Base-by-base conservation (phyloP, 2,888 invertebrate species). In the Lepas anatifera region DNA sequence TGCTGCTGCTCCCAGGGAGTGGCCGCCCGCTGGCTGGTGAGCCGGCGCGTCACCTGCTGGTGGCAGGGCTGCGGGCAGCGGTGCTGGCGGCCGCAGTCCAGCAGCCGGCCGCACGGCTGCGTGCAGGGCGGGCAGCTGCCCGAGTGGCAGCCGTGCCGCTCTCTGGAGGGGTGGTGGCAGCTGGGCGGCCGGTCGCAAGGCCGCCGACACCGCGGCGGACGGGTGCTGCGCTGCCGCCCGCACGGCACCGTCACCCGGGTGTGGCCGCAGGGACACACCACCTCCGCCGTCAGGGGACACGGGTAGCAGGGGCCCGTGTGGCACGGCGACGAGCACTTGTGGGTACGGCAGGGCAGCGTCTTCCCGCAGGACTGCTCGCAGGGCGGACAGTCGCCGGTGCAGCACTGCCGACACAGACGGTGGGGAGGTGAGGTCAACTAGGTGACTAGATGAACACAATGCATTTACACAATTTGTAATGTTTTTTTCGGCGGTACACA, bases 281-380 rank as follows among this genome's bases (percentile, higher is more conserved):
- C 83, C 3, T 88, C 84, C 74, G 86, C 86, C 7, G 87, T 89
- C 86, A 69, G 41, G 22, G 78, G 86, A 76, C 93, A 94, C 0
- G 93, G 93, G 79, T 91, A 93, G 78, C 94, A 94, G 0, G 87
- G 88, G 0, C 92, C 91, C 73, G 84, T 84, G 77, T 94, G 93
- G 78, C 93, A 93, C 13, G 88, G 84, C 66, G 87, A 88, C 4
- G 84, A 81, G 77, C 93, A 94, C 79, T 92, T 93, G 79, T 96
- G 96, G 72, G 90, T 89, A 22, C 89, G 87, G 79, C 96, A 96
- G 39, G 87, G 87, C 13, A 96, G 81, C 0, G 87, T 87, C 76
- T 89, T 89, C 48, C 89, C 89, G 79, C 96, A 97, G 0, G 85
- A 81, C 79, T 92, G 91, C 76, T 92, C 91, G 78, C 94, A 94